A percentile compares a stretch with the other conserved stretches of the same genome.
Conservation (phyloP, 2,888 invertebrate genomes). For the Tricholauxania praeusta region DNA sequence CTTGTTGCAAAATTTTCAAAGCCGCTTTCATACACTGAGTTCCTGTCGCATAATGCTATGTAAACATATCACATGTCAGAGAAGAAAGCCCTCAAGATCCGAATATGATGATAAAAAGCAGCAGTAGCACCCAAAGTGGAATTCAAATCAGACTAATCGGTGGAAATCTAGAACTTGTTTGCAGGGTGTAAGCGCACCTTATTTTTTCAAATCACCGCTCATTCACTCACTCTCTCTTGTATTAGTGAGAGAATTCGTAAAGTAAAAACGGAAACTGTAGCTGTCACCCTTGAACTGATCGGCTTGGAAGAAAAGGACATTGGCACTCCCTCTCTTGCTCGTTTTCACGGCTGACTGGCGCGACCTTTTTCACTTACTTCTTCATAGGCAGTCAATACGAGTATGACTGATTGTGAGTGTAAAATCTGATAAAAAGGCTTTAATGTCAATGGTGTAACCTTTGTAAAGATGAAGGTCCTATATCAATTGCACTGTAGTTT, state of each 20-base stretch:
- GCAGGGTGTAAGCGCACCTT: constrained; percentile 13
- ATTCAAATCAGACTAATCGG: constrained; percentile 32
- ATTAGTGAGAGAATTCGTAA: neutral
- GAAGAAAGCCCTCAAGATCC: constrained; percentile 32
- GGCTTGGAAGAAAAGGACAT: constrained; percentile 19
- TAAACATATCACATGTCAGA: constrained; percentile 42
- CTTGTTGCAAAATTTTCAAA: constrained; percentile 53
- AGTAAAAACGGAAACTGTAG: constrained; percentile 19
- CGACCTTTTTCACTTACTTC: neutral
- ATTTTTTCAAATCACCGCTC: neutral
- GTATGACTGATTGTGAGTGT: neutral
- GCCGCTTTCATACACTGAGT: constrained; percentile 19
- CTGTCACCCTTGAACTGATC: constrained; percentile 23
- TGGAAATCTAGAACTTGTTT: constrained; percentile 32
- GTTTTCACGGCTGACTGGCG: neutral
- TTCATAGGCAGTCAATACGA: neutral
- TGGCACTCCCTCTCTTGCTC: neutral
- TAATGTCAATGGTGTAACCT: constrained; percentile 4
- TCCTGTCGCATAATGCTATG: constrained; percentile 23
- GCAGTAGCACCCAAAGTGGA: constrained; percentile 30
- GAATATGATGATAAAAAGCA: constrained; percentile 10
- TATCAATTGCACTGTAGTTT: neutral
- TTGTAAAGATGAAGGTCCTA: neutral
- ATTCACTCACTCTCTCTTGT: neutral
- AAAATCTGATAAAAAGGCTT: constrained; percentile 21